A percentile compares a stretch with the other conserved stretches of the same genome.
phyloP scores from a whole-genome alignment of 2,113 vertebrate genomes.

The Lepus americanus region DNA sequence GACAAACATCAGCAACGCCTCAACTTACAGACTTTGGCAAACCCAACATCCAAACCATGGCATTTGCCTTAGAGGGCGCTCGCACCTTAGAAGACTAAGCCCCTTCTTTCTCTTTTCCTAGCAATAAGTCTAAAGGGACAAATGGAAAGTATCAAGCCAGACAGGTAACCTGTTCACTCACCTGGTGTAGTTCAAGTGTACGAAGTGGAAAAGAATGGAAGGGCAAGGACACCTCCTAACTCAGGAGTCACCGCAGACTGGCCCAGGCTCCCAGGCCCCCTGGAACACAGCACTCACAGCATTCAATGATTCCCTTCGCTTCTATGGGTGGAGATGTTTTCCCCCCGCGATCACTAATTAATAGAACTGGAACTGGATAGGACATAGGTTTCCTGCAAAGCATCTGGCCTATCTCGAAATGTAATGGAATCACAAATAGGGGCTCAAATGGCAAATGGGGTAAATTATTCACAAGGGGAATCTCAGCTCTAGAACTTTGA shows the following conservation, averaged over 20 bases:
- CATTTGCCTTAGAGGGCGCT: too few relatives aligned
- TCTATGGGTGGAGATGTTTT: conserved; percentile 2
- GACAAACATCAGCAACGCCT: too few relatives aligned
- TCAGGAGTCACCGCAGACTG: too few relatives aligned
- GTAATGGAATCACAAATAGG: conserved; percentile 78
- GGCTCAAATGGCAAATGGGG: conserved; percentile 78
- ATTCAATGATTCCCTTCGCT: neutral
- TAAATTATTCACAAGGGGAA: conserved; percentile 81
- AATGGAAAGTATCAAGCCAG: neutral
- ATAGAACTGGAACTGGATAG: conserved; percentile 62
- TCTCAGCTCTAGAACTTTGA: conserved; percentile 77
- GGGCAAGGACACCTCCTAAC: accelerated
- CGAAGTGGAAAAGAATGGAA: neutral
- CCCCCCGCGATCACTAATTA: conserved; percentile 17
- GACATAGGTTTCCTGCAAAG: conserved; percentile 68
- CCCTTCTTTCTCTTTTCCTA: neutral
- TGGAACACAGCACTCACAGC: neutral
- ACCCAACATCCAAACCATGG: too few relatives aligned
- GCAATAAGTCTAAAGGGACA: neutral
- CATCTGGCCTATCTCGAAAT: conserved; percentile 71
- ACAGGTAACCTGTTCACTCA: neutral
- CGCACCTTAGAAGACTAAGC: too few relatives aligned
- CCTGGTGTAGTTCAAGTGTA: neutral
- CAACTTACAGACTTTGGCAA: too few relatives aligned
- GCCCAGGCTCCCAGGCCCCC: neutral